Conservation (phyloP, 2,113 vertebrate genomes). For the Petaurus breviceps region DNA sequence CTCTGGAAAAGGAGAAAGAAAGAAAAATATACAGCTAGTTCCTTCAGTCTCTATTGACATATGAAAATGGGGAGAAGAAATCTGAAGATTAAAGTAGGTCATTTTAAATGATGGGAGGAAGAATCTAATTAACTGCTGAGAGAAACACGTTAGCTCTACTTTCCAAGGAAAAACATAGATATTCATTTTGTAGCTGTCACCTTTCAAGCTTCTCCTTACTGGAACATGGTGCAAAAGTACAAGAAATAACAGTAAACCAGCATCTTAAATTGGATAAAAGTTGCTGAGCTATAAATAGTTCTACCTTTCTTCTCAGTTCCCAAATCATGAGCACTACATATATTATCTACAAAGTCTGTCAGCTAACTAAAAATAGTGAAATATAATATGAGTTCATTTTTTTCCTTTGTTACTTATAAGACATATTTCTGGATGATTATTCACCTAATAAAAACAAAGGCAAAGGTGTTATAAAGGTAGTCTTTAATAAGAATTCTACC, state of each 20-base stretch:
- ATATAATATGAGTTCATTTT: background rate
- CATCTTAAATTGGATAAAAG: conserved; percentile 33
- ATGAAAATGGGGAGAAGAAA: conserved; percentile 12
- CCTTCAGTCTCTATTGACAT: background rate
- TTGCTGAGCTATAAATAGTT: background rate
- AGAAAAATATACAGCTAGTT: conserved; percentile 49
- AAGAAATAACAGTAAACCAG: conserved; percentile 31
- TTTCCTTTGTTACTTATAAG: background rate
- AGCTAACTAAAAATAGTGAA: background rate
- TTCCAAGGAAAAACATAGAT: conserved; percentile 33
- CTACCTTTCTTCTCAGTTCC: conserved; percentile 5
- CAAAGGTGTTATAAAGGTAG: background rate
- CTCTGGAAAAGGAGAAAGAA: background rate
- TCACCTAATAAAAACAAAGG: background rate
- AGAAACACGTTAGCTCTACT: background rate
- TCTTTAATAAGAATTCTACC: background rate
- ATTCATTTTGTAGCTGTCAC: conserved; percentile 25
- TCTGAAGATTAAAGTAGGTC: conserved; percentile 19
- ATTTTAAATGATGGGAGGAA: conserved; percentile 34
- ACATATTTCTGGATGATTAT: background rate
- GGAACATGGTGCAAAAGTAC: conserved; percentile 23
- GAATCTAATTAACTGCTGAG: background rate
- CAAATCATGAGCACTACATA: background rate
- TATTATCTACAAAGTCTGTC: background rate
- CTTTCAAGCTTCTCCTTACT: conserved; percentile 25